Percentiles rank a stretch among this genome's conserved stretches.
These are phyloP conservation scores for Aphis gossypii DNA, from an alignment of 1,140 invertebrate species.

Conservation along the genomic window DNA sequence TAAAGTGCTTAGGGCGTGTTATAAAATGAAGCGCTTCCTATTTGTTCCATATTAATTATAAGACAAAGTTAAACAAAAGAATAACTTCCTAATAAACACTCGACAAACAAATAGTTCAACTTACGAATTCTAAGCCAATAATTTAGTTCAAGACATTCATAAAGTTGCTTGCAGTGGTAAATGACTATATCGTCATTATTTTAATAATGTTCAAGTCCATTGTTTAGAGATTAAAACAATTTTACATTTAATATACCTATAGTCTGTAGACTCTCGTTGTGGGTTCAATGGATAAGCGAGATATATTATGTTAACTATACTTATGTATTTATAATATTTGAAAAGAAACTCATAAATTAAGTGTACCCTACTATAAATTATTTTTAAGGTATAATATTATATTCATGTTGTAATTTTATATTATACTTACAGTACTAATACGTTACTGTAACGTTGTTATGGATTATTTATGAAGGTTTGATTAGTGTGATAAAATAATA, in stretches of 20 bases:
- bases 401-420: background rate
- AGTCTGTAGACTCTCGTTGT: background rate
- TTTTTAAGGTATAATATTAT: background rate
- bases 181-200: background rate
- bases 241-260: background rate
- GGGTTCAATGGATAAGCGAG: background rate
- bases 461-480: too few species aligned
- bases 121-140: background rate
- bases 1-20: background rate
- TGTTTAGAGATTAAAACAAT: background rate
- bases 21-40: background rate
- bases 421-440: too few species aligned
- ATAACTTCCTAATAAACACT: constrained; percentile 36
- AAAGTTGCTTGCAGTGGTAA: background rate
- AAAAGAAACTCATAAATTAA: background rate
- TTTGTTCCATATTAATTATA: background rate
- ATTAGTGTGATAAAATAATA: too few species aligned
- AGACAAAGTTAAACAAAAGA: constrained; percentile 41
- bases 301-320: background rate
- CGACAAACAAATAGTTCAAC: background rate
- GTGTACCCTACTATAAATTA: background rate
- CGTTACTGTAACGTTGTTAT: too few species aligned
- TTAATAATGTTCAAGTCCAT: background rate
- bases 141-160: background rate
- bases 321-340: background rate